Evolutionary conservation across 2,888 invertebrate genomes (phyloP).

Genomic region (Chalcis sispes): DNA sequence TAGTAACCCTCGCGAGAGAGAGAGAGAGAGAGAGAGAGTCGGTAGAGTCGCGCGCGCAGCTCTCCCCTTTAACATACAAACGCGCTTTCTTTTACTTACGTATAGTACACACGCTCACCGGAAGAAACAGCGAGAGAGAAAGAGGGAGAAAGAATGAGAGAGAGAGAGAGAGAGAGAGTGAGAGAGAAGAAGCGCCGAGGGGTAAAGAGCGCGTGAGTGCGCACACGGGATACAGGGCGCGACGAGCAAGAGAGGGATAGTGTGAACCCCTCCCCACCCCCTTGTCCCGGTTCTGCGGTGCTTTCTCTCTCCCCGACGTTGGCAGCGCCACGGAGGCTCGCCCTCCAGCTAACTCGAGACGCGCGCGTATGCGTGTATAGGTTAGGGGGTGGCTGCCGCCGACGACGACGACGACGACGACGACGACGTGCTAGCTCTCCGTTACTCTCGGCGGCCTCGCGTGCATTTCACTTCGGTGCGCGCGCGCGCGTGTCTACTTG

Average conservation of each 20-base stretch:
- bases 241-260: not conserved
- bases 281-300: conserved; percentile 27
- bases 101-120: not conserved
- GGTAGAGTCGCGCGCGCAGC: conserved; percentile 37
- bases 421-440: not conserved
- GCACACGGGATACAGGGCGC: not conserved
- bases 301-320: not conserved
- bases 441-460: conserved; percentile 3
- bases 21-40: conserved; percentile 12
- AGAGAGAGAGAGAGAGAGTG: conserved; percentile 9
- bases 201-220: conserved; percentile 3
- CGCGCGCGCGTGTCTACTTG: conserved; percentile 1
- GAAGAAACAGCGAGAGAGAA: conserved; percentile 20
- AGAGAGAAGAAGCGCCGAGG: not conserved
- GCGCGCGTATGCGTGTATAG: not conserved
- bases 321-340: conserved; percentile 16
- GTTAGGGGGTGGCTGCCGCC: not conserved
- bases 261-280: not conserved
- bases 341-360: conserved; percentile 3
- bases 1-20: conserved; percentile 6
- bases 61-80: conserved; percentile 42
- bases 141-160: too few species aligned
- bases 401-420: not conserved
- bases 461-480: conserved; percentile 2
- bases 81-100: conserved; percentile 13